phyloP scores from a whole-genome alignment of 2,797 vertebrate genomes.

The Pitangus sulphuratus region DNA sequence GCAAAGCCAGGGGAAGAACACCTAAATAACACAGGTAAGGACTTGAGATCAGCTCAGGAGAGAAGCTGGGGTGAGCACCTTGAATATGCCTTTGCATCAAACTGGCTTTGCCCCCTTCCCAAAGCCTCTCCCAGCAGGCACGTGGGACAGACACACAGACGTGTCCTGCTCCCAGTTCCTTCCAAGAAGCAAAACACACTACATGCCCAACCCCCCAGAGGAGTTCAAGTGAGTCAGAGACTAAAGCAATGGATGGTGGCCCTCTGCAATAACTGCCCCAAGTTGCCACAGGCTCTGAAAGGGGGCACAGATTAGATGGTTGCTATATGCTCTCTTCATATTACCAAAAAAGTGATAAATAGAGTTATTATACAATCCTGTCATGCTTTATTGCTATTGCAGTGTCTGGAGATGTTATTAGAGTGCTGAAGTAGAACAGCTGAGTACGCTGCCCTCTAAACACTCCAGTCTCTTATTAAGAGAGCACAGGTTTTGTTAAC shows the following conservation, averaged over 20 bases:
- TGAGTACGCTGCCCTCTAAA: background rate
- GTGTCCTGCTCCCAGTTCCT: background rate
- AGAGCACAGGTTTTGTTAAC: slow-evolving; percentile 13
- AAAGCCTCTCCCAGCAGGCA: background rate
- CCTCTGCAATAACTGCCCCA: background rate
- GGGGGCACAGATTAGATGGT: background rate
- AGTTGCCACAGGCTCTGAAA: background rate
- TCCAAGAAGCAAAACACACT: background rate
- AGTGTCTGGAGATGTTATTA: background rate
- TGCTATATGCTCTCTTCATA: background rate
- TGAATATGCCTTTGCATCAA: background rate
- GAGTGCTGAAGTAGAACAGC: background rate
- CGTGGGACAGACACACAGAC: accelerated
- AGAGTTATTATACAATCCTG: background rate
- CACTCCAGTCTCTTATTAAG: background rate
- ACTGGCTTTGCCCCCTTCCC: background rate
- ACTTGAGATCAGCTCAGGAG: background rate
- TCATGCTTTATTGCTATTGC: background rate
- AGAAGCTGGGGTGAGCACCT: accelerated
- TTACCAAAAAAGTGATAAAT: background rate
- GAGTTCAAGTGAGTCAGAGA: background rate
- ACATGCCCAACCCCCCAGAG: background rate
- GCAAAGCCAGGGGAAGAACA: background rate
- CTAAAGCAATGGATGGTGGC: background rate
- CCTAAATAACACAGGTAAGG: background rate